Percentiles rank a stretch among this genome's conserved stretches.
These are phyloP conservation scores for Ganaspis sp. DNA, from an alignment of 1,140 invertebrate genomes.

Conservation along the genomic window DNA sequence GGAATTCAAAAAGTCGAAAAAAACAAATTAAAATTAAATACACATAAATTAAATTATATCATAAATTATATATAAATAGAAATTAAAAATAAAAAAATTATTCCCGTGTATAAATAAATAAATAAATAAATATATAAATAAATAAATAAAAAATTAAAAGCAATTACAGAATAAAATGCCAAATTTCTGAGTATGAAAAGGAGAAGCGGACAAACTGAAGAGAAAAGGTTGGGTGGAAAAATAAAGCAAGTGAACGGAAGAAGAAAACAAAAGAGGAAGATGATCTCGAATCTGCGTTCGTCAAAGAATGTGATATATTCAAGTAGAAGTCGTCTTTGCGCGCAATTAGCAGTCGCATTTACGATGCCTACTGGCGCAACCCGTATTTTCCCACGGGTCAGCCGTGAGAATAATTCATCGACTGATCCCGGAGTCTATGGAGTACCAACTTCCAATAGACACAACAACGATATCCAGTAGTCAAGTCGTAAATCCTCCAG, in stretches of 20 bases:
- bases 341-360: constrained; percentile 72
- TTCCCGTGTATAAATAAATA: no score
- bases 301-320: constrained; percentile 44
- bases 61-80: no score
- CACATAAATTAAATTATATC: no score
- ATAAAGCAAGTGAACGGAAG: not conserved
- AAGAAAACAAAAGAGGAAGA: constrained; percentile 20
- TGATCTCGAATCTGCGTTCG: constrained; percentile 43
- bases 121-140: no score
- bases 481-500: constrained; percentile 53
- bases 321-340: constrained; percentile 48
- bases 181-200: no score
- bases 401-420: constrained; percentile 75
- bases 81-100: no score
- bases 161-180: no score
- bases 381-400: constrained; percentile 73
- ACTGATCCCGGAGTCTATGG: constrained; percentile 40
- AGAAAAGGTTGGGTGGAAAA: not conserved
- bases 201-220: no score
- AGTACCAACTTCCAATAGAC: constrained; percentile 38
- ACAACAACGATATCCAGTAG: constrained; percentile 43
- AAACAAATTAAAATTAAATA: no score
- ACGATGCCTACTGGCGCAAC: constrained; percentile 70
- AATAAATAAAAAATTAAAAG: not conserved
- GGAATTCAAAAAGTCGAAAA: no score